Evolutionary conservation across 2,888 invertebrate species (phyloP), one percentile per base, ranked within the genome.

Genomic region (Rhagonycha lutea): DNA sequence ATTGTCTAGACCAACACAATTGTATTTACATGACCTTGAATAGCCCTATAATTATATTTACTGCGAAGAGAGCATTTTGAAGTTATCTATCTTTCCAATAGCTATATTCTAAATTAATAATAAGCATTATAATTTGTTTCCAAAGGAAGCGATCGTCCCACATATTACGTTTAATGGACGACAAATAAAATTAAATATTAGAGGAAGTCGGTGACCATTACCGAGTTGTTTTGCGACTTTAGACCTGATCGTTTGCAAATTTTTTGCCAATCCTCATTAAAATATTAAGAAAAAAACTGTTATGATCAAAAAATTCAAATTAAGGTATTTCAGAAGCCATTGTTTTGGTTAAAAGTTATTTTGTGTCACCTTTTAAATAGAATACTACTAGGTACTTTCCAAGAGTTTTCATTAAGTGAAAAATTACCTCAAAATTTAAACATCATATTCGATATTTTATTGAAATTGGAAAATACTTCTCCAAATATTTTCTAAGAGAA

Each of bases 1-100:
- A 47, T 47, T n/a, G 71, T 71, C 71, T 71, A 71, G 71, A 71
- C 71, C 47, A 7, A 47, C 47, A 47, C 47, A 47, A 12, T 47
- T 47, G n/a, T n/a, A n/a, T 47, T 47, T 47, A n/a, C 7, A n/a
- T 7, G 47, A 47, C 47, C 47, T 47, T 47, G 47, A n/a, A n/a
- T n/a, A 2, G n/a, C 5, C n/a, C n/a, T 47, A n/a, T n/a, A 47
- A 47, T 47, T n/a, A 47, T n/a, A 47, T 47, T 47, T 47, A n/a
- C n/a, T 47, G n/a, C 47, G 7, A 47, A 47, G 47, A 47, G n/a
- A 47, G 12, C 4, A 32, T 5, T 32, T 12, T 32, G 5, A 32
- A 47, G 47, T 47, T 47, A 7, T 47, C n/a, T n/a, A 47, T 7
- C 47, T 47, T 2, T 47, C 1, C n/a, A n/a, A 47, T 47, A 12